Evolutionary conservation across 2,888 invertebrate species (phyloP).

Genomic region (Drosophila merina): DNA sequence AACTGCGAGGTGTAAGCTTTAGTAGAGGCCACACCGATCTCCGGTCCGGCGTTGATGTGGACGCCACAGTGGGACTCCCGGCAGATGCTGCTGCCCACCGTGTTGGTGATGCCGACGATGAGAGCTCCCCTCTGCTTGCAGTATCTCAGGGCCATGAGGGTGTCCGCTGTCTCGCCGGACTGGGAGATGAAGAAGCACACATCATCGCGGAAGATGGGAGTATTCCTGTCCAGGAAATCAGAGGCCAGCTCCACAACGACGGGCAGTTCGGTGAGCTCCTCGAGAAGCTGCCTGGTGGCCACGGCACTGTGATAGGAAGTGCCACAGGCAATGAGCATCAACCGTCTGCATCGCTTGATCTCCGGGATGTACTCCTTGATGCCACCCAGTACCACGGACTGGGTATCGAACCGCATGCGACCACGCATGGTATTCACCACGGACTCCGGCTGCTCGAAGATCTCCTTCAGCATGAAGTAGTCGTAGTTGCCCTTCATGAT

Average conservation of each 20-base stretch:
- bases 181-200: slow-evolving; percentile 99
- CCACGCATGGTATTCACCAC: slow-evolving; percentile 99
- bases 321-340: slow-evolving; percentile 99
- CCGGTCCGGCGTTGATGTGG: slow-evolving; percentile 99
- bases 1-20: slow-evolving; percentile 99
- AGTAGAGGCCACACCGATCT: slow-evolving; percentile 99
- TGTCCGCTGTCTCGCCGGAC: slow-evolving; percentile 98
- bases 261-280: slow-evolving; percentile 98
- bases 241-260: slow-evolving; percentile 99
- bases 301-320: slow-evolving; percentile 99
- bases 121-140: slow-evolving; percentile 98
- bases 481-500: slow-evolving; percentile 99
- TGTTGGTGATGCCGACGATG: slow-evolving; percentile 98
- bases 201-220: slow-evolving; percentile 99
- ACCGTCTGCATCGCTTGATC: slow-evolving; percentile 96
- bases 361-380: slow-evolving; percentile 99
- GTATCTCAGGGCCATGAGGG: slow-evolving; percentile 96
- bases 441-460: slow-evolving; percentile 99
- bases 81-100: slow-evolving; percentile 99
- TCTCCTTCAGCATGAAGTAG: slow-evolving; percentile 99
- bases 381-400: slow-evolving; percentile 95
- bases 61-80: slow-evolving; percentile 99
- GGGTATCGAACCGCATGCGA: slow-evolving; percentile 94
- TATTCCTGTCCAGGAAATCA: slow-evolving; percentile 98
- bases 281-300: slow-evolving; percentile 96